Conservation (phyloP, 2,888 invertebrate species). For the Anthrax anthrax region DNA sequence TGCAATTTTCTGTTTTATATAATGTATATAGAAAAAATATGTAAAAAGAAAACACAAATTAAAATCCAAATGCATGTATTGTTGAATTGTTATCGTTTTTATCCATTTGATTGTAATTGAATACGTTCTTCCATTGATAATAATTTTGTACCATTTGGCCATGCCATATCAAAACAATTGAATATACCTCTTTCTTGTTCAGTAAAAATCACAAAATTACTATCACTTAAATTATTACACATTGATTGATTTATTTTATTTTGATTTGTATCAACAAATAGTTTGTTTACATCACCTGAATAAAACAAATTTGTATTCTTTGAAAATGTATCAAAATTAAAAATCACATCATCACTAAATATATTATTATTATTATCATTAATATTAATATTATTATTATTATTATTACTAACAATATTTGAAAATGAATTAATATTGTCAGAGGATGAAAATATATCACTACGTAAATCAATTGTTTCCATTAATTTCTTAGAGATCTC, state of each 20-base stretch:
- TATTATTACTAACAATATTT: background rate
- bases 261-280: background rate
- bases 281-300: background rate
- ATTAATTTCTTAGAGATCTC: constrained; percentile 34
- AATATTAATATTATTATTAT: background rate
- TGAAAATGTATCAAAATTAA: constrained; percentile 28
- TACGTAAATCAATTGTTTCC: constrained; percentile 27
- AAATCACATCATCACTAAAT: constrained; percentile 26
- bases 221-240: constrained; percentile 5
- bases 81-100: no score
- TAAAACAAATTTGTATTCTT: background rate
- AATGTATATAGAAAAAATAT: no score
- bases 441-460: constrained; percentile 11
- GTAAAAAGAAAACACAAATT: no score
- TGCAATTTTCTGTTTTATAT: no score
- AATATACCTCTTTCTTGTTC: constrained; percentile 24
- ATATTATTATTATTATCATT: constrained; percentile 7
- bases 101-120: constrained; percentile 8
- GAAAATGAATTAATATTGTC: background rate
- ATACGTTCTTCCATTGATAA: constrained; percentile 6
- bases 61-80: no score
- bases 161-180: constrained; percentile 36
- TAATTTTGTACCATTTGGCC: constrained; percentile 15
- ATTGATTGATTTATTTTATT: background rate
- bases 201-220: constrained; percentile 20